These are phyloP conservation scores for Sussaba pulchella DNA, from an alignment of 2,888 invertebrate species.

Conservation along the genomic window DNA sequence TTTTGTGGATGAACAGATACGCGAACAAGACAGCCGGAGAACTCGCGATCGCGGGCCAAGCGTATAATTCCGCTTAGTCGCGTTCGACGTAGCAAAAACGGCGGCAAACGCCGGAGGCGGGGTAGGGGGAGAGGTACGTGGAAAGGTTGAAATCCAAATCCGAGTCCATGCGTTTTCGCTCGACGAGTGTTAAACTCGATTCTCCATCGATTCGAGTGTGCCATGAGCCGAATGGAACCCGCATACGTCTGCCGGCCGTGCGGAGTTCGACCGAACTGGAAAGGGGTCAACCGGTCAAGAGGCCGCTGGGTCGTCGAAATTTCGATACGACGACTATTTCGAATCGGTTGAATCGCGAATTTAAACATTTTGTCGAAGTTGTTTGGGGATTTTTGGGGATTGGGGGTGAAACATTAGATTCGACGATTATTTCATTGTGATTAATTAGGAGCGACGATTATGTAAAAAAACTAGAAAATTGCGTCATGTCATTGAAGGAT, in stretches of 20 bases:
- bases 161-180: conserved; percentile 43
- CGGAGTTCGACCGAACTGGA: conserved; percentile 39
- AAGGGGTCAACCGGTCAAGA: conserved; percentile 50
- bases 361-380: too few species aligned
- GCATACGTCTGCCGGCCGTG: conserved; percentile 13
- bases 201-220: conserved; percentile 29
- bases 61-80: too few species aligned
- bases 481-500: too few species aligned
- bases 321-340: too few species aligned
- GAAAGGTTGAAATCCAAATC: conserved; percentile 16
- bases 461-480: too few species aligned
- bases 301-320: too few species aligned
- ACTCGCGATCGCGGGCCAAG: too few species aligned
- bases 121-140: background rate
- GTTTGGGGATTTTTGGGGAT: too few species aligned
- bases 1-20: conserved; percentile 46
- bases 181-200: conserved; percentile 56
- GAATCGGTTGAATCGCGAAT: too few species aligned
- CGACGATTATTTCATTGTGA: too few species aligned
- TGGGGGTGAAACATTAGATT: too few species aligned
- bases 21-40: conserved; percentile 38
- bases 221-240: conserved; percentile 44
- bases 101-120: background rate
- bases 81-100: background rate
- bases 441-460: too few species aligned